These are phyloP conservation scores for Cepaea hortensis DNA, from an alignment of 2,888 invertebrate genomes.

Conservation along the genomic window DNA sequence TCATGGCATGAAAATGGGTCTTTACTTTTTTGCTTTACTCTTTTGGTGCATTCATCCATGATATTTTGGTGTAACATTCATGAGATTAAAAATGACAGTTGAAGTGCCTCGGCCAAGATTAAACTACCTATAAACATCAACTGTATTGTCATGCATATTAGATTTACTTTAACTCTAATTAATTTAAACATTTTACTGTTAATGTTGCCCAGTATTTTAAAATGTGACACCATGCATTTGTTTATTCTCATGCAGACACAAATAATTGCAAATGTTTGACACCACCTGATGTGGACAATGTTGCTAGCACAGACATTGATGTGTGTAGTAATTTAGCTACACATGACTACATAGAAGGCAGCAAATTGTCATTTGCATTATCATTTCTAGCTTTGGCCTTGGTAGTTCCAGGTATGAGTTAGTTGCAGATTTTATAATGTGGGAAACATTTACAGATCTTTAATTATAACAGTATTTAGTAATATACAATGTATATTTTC, in stretches of 20 bases:
- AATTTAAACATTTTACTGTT: too few species aligned
- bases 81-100: too few species aligned
- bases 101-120: too few species aligned
- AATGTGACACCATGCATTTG: not conserved
- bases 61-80: too few species aligned
- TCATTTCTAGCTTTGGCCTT: constrained; percentile 85
- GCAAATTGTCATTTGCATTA: constrained; percentile 95
- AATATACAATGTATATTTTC: not conserved
- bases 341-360: constrained; percentile 91
- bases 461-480: not conserved
- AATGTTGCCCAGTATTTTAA: too few species aligned
- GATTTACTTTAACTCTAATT: too few species aligned
- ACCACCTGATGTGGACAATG: constrained; percentile 44
- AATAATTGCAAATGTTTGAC: not conserved
- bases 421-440: not conserved
- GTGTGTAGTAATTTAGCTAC: constrained; percentile 91
- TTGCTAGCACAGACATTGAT: constrained; percentile 38
- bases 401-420: constrained; percentile 31
- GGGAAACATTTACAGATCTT: not conserved
- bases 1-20: too few species aligned
- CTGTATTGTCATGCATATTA: too few species aligned
- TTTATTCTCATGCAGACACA: not conserved
- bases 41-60: too few species aligned
- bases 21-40: too few species aligned
- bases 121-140: too few species aligned